Percentiles rank a stretch among this genome's conserved stretches.
phyloP scores from a whole-genome alignment of 2,113 vertebrate species.

The Clinocottus analis region DNA sequence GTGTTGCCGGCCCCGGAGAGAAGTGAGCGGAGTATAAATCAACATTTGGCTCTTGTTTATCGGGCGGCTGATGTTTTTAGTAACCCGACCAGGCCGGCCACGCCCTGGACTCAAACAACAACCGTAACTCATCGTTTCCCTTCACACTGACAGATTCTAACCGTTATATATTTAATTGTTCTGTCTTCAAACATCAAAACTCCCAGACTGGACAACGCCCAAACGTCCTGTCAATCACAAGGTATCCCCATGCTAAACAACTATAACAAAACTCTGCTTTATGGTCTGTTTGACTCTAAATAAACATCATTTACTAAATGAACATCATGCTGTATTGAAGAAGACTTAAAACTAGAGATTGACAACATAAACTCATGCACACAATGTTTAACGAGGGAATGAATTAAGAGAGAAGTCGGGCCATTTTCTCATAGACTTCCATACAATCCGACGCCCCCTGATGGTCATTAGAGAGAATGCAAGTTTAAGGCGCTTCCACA shows the following conservation, averaged over 20 bases:
- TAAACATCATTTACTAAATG: too few species aligned
- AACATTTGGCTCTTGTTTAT: constrained; percentile 7
- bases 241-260: not conserved
- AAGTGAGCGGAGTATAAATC: not conserved
- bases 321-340: too few species aligned
- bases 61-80: not conserved
- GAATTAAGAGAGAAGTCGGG: too few species aligned
- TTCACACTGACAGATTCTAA: not conserved
- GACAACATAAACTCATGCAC: too few species aligned
- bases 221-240: not conserved
- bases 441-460: too few species aligned
- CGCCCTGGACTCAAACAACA: not conserved
- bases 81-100: not conserved
- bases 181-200: not conserved
- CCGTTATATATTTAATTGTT: not conserved
- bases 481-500: too few species aligned
- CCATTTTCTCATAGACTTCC: too few species aligned
- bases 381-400: too few species aligned
- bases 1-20: not conserved
- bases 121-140: not conserved
- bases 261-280: too few species aligned
- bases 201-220: not conserved
- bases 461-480: too few species aligned
- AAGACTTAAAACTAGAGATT: too few species aligned
- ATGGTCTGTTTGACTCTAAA: too few species aligned